Base-by-base conservation (phyloP, 2,888 invertebrate genomes). In the Malachius bipustulatus region DNA sequence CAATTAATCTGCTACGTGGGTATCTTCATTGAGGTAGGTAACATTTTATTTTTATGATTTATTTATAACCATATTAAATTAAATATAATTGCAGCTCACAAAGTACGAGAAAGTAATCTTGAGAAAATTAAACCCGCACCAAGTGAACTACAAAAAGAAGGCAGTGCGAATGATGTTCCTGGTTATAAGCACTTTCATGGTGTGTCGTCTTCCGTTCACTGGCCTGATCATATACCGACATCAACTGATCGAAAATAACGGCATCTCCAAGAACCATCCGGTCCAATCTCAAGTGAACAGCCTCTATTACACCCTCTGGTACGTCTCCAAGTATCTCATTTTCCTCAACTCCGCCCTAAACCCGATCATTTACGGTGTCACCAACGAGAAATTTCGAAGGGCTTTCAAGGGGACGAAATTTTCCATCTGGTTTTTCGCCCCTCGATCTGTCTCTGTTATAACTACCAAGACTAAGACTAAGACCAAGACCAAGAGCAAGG, bases 361-460 rank as follows among this genome's bases (percentile, higher is more conserved):
- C 54, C 84, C 85, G 0, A 57, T 84, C 1, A 77, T 85, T 39
- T 84, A 83, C 45, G 83, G 82, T 2, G 73, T 77, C 36, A 80
- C 75, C 6, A 83, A 82, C 50, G 70, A 73, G 16, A 72, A 76
- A 46, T 77, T 82, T 48, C 63, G 73, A 8, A 69, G 72, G 33
- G 81, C 80, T 9, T 77, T 82, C 59, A 68, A 69, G 47, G 56
- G 63, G 14, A 71, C 71, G 0, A 60, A 64, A 2, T 59, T 71
- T 0, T 53, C 69, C 2, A 63, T 67, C 13, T 66, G 66, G 51
- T 63, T 67, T 16, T 57, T 57, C 30, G 38, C 43, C 4, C 30
- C 39, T 6, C 9, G n/a, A 14, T 6, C 19, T 6, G 19, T 28
- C 6, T 34, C 32, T 10, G n/a, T 14, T 6, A 30, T 32, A 2